phyloP scores from a whole-genome alignment of 2,113 vertebrate genomes.

The Pterocles gutturalis region DNA sequence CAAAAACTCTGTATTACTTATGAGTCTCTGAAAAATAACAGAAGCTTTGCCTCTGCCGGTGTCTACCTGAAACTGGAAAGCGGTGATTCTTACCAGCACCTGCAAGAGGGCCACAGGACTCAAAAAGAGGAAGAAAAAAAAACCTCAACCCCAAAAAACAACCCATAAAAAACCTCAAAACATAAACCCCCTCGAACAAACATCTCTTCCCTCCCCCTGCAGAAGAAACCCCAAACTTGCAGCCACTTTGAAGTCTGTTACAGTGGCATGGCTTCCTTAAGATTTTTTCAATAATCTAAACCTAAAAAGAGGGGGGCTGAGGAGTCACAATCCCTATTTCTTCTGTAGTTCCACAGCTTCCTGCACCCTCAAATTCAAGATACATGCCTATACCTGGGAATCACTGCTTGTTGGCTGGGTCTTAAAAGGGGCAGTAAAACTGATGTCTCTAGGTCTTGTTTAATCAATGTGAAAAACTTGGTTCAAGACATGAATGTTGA shows the following conservation, averaged over 20 bases:
- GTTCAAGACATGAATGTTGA: neutral
- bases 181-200: neutral
- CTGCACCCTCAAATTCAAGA: neutral
- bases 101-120: neutral
- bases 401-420: neutral
- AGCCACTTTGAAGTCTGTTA: neutral
- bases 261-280: neutral
- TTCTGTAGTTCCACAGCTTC: neutral
- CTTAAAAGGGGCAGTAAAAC: neutral
- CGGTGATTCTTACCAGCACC: neutral
- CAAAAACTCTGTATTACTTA: neutral
- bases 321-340: neutral
- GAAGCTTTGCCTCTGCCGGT: neutral
- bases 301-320: neutral
- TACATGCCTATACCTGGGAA: neutral
- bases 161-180: neutral
- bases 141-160: no score
- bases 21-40: neutral
- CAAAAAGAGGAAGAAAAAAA: neutral
- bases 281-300: neutral
- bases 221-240: neutral
- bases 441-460: neutral
- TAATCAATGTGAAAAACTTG: neutral
- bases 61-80: neutral
- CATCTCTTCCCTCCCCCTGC: fast-evolving